Evolutionary conservation across 2,113 vertebrate genomes (phyloP), one percentile per base, ranked within the genome.

Genomic region (Tapirus terrestris): DNA sequence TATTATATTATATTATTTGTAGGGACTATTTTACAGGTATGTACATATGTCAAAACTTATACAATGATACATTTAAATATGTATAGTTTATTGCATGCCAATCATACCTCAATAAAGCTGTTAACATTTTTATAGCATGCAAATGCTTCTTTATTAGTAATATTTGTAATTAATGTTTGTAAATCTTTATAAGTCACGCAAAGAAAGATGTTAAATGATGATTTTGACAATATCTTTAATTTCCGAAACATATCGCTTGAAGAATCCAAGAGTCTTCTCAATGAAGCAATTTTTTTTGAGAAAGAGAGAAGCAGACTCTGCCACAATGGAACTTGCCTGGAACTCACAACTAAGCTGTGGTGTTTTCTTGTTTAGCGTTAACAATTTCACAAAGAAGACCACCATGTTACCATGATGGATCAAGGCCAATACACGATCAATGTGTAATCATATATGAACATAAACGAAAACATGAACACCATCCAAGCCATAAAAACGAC

Each of bases 281-380:
- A 65, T 81, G 56, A 75, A 84, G 23, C 6, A 75, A 2, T 51
- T 82, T 77, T 58, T 90, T 18, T 33, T 93, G 51, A 84, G 33
- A 45, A 65, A 91, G 36, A 14, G 45, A 61, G 63, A 48, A 65
- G 20, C 27, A 65, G 31, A 73, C 3, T 29, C 16, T 56, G 23
- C 43, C 5, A 45, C 25, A 65, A 33, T 31, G 51, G 7, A 31
- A 16, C 25, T 43, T 80, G 21, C 20, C 12, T 82, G 53, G 20
- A 9, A 53, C 31, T 83, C 56, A 87, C 1, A 27, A 3, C 18
- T 45, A 17, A 9, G 48, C 2, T 60, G 17, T 14, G 31, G 9
- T 29, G 14, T 76, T 93, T 94, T 82, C 39, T 63, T 84, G 8
- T 80, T 90, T 91, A 91, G 63, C 29, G 83, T 39, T n/a, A 96